Conservation (phyloP, 2,797 vertebrate species). For the Coregonus ussuriensis region DNA sequence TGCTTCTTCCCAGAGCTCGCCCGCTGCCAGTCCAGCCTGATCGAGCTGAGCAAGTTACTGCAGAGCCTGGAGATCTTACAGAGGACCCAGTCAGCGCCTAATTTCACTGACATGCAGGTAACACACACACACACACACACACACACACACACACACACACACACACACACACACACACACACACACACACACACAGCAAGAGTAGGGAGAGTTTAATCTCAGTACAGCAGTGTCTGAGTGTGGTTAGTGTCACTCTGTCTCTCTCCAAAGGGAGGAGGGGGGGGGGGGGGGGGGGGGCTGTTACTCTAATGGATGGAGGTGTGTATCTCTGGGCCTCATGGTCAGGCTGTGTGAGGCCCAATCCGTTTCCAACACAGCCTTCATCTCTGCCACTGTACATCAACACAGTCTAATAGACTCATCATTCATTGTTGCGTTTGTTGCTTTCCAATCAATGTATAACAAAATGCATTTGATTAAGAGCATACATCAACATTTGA, state of each 20-base stretch:
- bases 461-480: constrained; percentile 13
- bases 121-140: constrained; percentile 29
- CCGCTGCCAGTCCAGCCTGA: constrained; percentile 93
- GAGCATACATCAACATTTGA: not conserved
- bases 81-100: constrained; percentile 96
- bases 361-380: constrained; percentile 14
- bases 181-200: not conserved
- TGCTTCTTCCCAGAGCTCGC: constrained; percentile 84
- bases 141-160: not conserved
- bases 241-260: too few relatives aligned
- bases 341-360: constrained; percentile 7
- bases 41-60: constrained; percentile 93
- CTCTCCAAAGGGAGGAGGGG: too few relatives aligned
- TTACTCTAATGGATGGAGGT: constrained; percentile 20
- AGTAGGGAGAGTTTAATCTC: not conserved
- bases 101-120: constrained; percentile 99
- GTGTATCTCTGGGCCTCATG: constrained; percentile 15
- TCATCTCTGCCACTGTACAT: constrained; percentile 1
- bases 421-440: constrained; percentile 8
- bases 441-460: constrained; percentile 26
- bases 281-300: constrained; percentile 2
- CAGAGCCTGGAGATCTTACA: constrained; percentile 98
- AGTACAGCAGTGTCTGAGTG: not conserved
- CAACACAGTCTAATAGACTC: constrained; percentile 13
- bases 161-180: constrained; percentile 6